A percentile compares a stretch with the other conserved stretches of the same genome.
Evolutionary conservation across 2,113 vertebrate genomes (phyloP).

Genomic region (Hiodon tergisus): DNA sequence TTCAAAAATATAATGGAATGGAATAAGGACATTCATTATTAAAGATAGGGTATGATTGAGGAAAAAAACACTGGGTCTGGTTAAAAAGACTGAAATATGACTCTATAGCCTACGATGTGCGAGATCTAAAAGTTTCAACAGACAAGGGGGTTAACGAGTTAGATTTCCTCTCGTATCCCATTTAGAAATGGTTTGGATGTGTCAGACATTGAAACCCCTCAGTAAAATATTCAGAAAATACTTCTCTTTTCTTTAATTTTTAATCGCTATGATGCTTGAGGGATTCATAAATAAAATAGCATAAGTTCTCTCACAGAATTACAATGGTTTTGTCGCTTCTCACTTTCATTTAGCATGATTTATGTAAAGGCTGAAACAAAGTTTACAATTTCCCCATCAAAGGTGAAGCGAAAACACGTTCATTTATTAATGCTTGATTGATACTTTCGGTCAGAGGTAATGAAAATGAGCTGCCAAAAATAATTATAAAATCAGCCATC

Average conservation of each 20-base stretch:
- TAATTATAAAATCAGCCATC: neutral
- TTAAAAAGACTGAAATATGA: slow-evolving; percentile 15
- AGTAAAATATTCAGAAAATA: slow-evolving; percentile 19
- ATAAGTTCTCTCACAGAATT: slow-evolving; percentile 28
- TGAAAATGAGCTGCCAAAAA: neutral
- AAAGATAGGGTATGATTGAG: slow-evolving; percentile 59
- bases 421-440: neutral
- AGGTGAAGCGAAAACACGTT: neutral
- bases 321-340: slow-evolving; percentile 27
- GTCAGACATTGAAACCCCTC: slow-evolving; percentile 11
- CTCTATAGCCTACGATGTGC: neutral
- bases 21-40: slow-evolving; percentile 79
- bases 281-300: slow-evolving; percentile 65
- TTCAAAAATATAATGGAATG: slow-evolving; percentile 71
- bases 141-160: slow-evolving; percentile 1
- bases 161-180: slow-evolving; percentile 9
- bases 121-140: neutral
- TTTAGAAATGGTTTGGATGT: slow-evolving; percentile 14
- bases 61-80: slow-evolving; percentile 41
- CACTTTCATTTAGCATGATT: slow-evolving; percentile 17
- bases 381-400: neutral
- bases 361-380: slow-evolving; percentile 16
- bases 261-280: slow-evolving; percentile 63
- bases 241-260: slow-evolving; percentile 51
- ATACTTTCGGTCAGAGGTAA: neutral